Base-by-base conservation (phyloP, 2,888 invertebrate genomes). In the Lamellibrachia satsuma region DNA sequence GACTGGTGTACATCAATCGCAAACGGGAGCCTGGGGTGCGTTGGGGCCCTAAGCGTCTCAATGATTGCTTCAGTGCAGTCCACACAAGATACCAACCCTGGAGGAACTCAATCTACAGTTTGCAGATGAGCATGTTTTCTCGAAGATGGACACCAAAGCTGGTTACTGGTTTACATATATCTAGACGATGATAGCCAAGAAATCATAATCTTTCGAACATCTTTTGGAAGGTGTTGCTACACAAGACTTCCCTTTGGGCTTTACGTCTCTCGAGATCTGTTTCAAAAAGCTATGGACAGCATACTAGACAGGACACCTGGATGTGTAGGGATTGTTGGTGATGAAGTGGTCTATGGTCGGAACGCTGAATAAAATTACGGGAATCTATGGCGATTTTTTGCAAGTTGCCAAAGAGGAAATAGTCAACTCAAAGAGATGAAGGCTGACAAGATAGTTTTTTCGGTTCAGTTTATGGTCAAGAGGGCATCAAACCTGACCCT, bases 401-500 rank as follows among this genome's bases (percentile, higher is more conserved):
- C 39, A 39, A 39, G 39, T 39, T 39, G 39, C 39, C 39, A 39
- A 1, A 39, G 39, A 39, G 39, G 39, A 39, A 39, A 1, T 55
- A 9, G 8, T 55, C 55, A 9, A 55, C 55, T 55, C 55, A 55
- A 55, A 55, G 55, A 90, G 1, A 1, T 39, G 39, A 90, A 90
- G 90, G 15, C 90, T 15, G 51, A 90, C 90, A 22, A 51, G 3
- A 92, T 93, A n/a, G 39, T 39, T 39, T 39, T 39, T 39, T 39
- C 39, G 39, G 1, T 1, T 39, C 39, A 39, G 39, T 39, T 93
- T 93, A 92, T 92, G 93, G 91, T n/a, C 55, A 52, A 52, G 27
- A 92, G 2, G 92, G 92, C 7, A 52, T 93, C 27, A 22, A 0
- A 39, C 39, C 1, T 39, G 93, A 93, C 51, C 93, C 93, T 22